Percentiles rank a stretch among this genome's conserved stretches.
Conservation (phyloP, 2,797 vertebrate genomes). For the Pelochelys cantorii region DNA sequence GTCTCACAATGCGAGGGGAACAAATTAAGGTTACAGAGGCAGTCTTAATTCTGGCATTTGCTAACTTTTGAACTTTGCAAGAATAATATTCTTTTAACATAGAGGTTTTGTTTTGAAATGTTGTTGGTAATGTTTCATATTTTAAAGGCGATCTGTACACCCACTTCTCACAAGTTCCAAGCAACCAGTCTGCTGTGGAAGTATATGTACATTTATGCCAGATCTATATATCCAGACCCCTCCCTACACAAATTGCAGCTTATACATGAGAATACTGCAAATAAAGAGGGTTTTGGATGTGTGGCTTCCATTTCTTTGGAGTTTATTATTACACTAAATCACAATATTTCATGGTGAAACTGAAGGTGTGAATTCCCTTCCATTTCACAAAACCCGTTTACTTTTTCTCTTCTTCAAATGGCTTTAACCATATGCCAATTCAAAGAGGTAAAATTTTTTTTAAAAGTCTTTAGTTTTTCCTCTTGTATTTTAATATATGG, state of each 20-base stretch:
- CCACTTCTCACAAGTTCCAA: background rate
- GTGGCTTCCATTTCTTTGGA: background rate
- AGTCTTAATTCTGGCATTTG: background rate
- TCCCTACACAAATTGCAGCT: background rate
- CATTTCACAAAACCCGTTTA: background rate
- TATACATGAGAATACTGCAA: background rate
- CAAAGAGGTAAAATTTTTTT: background rate
- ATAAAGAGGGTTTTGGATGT: constrained; percentile 1
- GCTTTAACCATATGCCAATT: background rate
- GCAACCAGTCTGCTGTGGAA: background rate
- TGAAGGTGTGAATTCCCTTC: background rate
- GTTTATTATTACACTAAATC: constrained; percentile 1
- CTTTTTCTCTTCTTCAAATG: background rate
- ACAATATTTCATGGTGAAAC: background rate
- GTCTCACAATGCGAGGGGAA: background rate
- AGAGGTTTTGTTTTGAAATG: background rate
- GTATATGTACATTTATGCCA: background rate
- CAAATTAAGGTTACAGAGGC: background rate
- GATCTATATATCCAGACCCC: background rate
- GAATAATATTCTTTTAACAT: background rate
- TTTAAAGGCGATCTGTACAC: background rate
- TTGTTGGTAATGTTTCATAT: background rate
- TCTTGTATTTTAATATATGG: background rate
- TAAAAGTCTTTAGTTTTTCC: background rate
- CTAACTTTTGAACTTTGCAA: background rate